A percentile compares a stretch with the other conserved stretches of the same genome.
phyloP scores from a whole-genome alignment of 1,140 invertebrate species.

The Saccostrea glomerata region DNA sequence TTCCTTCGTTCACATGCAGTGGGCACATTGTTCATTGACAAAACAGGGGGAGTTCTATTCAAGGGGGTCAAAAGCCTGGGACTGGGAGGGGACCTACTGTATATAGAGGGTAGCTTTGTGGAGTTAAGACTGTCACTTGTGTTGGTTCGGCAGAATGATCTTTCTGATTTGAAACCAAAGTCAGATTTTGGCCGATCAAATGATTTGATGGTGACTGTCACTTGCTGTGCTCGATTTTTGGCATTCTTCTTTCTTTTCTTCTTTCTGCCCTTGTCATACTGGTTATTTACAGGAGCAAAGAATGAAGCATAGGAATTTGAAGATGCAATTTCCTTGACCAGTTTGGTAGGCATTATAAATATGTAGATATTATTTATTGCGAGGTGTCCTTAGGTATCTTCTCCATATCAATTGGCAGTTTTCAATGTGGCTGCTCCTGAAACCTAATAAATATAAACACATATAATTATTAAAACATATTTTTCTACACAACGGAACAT shows the following conservation, averaged over 20 bases:
- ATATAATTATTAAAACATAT: background rate
- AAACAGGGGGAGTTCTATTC: constrained; percentile 6
- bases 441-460: background rate
- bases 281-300: constrained; percentile 5
- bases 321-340: constrained; percentile 12
- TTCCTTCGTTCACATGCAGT: constrained; percentile 61
- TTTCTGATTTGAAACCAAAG: constrained; percentile 27
- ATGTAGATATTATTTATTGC: no score
- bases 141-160: constrained; percentile 35
- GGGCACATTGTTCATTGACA: constrained; percentile 27
- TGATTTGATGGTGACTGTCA: background rate
- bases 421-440: background rate
- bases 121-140: constrained; percentile 44
- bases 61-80: constrained; percentile 45
- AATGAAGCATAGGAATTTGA: constrained; percentile 27
- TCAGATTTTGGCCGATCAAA: constrained; percentile 40
- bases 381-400: background rate
- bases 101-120: constrained; percentile 44
- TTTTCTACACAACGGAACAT: background rate
- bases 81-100: background rate
- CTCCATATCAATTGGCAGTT: background rate
- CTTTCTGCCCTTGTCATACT: constrained; percentile 37
- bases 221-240: background rate
- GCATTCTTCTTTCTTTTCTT: constrained; percentile 47
- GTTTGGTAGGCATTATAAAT: constrained; percentile 38